phyloP scores from a whole-genome alignment of 2,797 vertebrate genomes.

The Platalea minor region DNA sequence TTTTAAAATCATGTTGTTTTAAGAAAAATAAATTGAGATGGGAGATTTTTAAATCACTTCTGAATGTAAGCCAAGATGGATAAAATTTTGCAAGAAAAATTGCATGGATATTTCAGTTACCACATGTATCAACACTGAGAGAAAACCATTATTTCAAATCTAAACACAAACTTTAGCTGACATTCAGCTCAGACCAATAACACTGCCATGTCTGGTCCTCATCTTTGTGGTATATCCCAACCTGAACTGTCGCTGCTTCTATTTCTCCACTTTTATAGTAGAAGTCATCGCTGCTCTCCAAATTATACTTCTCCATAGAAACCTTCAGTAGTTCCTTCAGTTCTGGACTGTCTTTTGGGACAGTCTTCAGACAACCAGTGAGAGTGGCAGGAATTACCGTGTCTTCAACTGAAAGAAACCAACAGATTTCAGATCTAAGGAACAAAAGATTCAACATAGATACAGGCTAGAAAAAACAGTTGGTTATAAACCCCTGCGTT shows the following conservation, averaged over 20 bases:
- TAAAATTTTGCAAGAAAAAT: not conserved
- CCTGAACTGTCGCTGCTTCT: constrained; percentile 54
- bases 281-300: not conserved
- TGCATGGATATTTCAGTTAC: not conserved
- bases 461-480: not conserved
- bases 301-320: constrained; percentile 65
- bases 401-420: constrained; percentile 29
- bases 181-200: not conserved
- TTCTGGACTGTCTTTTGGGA: constrained; percentile 39
- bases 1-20: not conserved
- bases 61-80: not conserved
- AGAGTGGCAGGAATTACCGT: fast-evolving
- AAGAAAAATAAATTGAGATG: not conserved
- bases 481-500: not conserved
- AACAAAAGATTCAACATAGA: not conserved
- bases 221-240: constrained; percentile 18
- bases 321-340: constrained; percentile 46
- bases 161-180: not conserved
- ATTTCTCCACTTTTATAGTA: constrained; percentile 61
- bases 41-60: not conserved
- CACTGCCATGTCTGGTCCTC: not conserved
- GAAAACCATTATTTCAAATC: not conserved
- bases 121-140: not conserved
- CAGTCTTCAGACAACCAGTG: not conserved
- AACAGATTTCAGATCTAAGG: not conserved